Evolutionary conservation across 2,113 vertebrate genomes (phyloP), one percentile per base, ranked within the genome.

Genomic region (Chionodraco myersi): DNA sequence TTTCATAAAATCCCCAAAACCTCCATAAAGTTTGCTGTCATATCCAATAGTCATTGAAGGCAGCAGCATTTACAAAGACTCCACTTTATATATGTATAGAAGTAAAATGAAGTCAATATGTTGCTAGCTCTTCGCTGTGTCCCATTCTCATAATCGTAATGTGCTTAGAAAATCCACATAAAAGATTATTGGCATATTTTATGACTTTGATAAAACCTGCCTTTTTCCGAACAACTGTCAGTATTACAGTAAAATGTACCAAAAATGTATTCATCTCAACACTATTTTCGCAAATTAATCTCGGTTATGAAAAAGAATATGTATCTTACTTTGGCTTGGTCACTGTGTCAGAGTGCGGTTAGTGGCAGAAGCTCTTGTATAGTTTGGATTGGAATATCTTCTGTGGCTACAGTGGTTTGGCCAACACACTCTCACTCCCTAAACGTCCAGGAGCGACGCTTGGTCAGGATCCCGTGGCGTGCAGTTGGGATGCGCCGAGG

Each of bases 381-480:
- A 74, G 82, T 77, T 88, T 82, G 79, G 67, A 89, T 84, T 87
- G 87, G 80, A 86, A 70, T 66, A 67, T 74, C 72, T 74, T 83
- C 76, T 84, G 86, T 68, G 89, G 83, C 69, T 70, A 44, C 53
- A 10, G 89, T 58, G 91, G 86, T 86, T 82, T 77, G 67, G 87
- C 83, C 21, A 21, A 21, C 21, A 21, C 21, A 21, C 1, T 21
- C 21, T 21, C 21, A 21, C 21, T 21, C 21, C 21, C 21, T 21
- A 21, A 21, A 21, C 21, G 21, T 21, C 21, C 21, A 21, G 21
- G 21, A 21, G 21, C 21, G 21, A 21, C 21, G 21, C 21, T 21
- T 21, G 21, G 21, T 21, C 21, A 21, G 21, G 21, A 21, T 21
- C 21, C 21, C 21, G 21, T 21, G 21, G 21, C 21, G 21, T 21